Evolutionary conservation across 2,113 vertebrate species (phyloP).

Genomic region (Scytalopus superciliaris): DNA sequence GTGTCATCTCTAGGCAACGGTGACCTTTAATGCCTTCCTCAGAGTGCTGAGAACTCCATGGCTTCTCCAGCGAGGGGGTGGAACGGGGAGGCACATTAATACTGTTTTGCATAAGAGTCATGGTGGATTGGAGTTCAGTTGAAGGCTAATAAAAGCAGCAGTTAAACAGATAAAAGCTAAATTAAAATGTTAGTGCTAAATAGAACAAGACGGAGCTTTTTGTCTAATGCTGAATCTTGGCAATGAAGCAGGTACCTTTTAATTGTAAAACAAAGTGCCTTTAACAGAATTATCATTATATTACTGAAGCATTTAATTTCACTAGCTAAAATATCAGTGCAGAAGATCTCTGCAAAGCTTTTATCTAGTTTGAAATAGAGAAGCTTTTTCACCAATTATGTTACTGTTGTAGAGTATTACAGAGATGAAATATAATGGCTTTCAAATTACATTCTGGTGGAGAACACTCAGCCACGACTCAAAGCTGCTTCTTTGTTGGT

Average conservation of each 20-base stretch:
- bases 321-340: neutral
- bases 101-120: constrained; percentile 28
- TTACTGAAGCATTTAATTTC: constrained; percentile 19
- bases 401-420: neutral
- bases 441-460: constrained; percentile 9
- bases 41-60: neutral
- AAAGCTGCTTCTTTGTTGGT: neutral
- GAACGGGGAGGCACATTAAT: constrained; percentile 1
- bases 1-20: constrained; percentile 40
- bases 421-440: constrained; percentile 11
- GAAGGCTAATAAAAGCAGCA: constrained; percentile 42
- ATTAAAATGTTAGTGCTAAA: constrained; percentile 39
- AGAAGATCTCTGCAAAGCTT: constrained; percentile 23
- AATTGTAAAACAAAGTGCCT: constrained; percentile 41
- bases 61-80: constrained; percentile 11
- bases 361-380: constrained; percentile 39
- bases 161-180: constrained; percentile 39
- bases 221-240: neutral
- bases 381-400: constrained; percentile 12
- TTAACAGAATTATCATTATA: neutral
- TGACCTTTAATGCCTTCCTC: constrained; percentile 17
- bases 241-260: constrained; percentile 26
- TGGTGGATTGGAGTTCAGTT: neutral
- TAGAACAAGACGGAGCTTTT: constrained; percentile 10
- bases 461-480: neutral